phyloP scores from a whole-genome alignment of 23 tunicate species.

The Ciona savignyi region DNA sequence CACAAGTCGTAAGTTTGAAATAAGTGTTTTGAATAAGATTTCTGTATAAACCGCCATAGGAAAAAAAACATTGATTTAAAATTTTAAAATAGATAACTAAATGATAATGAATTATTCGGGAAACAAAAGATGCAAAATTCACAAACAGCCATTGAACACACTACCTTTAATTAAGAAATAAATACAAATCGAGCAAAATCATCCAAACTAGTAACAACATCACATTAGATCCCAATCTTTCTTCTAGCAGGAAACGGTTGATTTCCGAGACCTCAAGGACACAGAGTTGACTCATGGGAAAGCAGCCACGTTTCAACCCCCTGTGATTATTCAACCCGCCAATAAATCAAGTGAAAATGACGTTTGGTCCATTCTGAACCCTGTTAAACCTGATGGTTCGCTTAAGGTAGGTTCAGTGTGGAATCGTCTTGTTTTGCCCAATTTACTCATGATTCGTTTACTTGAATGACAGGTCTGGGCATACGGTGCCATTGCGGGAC shows the following conservation, averaged over 20 bases:
- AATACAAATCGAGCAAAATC: not conserved
- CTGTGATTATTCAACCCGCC: constrained; percentile 9
- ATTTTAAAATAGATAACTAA: too few relatives aligned
- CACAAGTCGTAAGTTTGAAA: constrained; percentile 4
- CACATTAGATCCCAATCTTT: too few relatives aligned
- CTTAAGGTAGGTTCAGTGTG: constrained; percentile 16
- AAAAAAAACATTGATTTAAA: too few relatives aligned
- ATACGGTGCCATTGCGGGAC: constrained; percentile 80
- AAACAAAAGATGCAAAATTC: not conserved
- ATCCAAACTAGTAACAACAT: too few relatives aligned
- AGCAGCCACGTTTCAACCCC: not conserved
- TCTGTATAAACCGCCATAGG: too few relatives aligned
- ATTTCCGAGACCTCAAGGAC: not conserved
- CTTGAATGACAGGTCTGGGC: constrained; percentile 91
- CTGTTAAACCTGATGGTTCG: constrained; percentile 28
- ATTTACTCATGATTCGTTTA: too few relatives aligned
- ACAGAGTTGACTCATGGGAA: not conserved
- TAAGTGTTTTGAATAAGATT: not conserved
- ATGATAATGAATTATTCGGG: too few relatives aligned
- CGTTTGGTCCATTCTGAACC: constrained; percentile 20
- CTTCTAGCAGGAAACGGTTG: not conserved
- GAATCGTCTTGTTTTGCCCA: not conserved
- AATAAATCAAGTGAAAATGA: constrained; percentile 3
- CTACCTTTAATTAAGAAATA: not conserved
- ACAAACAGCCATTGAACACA: not conserved